Evolutionary conservation across 1,140 invertebrate species (phyloP), one percentile per base, ranked within the genome.

Genomic region (Drosophila dunni): DNA sequence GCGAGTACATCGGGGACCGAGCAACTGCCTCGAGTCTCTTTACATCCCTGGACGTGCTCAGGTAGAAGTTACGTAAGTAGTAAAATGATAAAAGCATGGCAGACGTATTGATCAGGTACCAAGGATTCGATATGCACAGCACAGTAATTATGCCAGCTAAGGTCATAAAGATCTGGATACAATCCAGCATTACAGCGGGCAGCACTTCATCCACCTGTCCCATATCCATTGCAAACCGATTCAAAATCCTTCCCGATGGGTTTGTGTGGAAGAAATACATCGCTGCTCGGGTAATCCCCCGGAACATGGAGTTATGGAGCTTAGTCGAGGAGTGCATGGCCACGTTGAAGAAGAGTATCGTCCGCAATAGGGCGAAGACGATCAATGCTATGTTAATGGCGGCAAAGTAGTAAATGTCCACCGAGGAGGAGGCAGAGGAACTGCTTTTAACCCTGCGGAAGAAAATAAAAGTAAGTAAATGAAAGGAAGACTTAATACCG

Each of bases 21-120:
- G 95, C 95, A 95, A 92, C 72, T 54, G 96, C 97, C 94, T 98
- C 97, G 64, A 98, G 94, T 66, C 97, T 94, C 93, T 98, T 98
- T 24, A 98, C 94, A 92, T 96, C 96, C 50, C 97, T 93, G 34
- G 96, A 97, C 0, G 97, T 97, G 33, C 94, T 94, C 8, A 99
- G 93, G 91, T 98, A 98, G 85, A 97, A 95, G 44, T 94, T 94
- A 33, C 97, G 92, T 44, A 98, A 92, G 10, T 95, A 94, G 72
- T 96, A 94, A 92, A 98, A 97, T 4, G 97, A 91, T 1, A 96
- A 64, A 0, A 94, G 93, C 56, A 98, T 94, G 15, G 95, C 84
- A 7, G 95, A 2, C 0, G 96, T 96, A 2, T 97, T 96, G 54
- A 97, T 75, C 11, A 97, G 78, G 11, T 98, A 93, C 94, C 95